Base-by-base conservation (phyloP, 1,140 invertebrate species). In the Whitmania pigra region DNA sequence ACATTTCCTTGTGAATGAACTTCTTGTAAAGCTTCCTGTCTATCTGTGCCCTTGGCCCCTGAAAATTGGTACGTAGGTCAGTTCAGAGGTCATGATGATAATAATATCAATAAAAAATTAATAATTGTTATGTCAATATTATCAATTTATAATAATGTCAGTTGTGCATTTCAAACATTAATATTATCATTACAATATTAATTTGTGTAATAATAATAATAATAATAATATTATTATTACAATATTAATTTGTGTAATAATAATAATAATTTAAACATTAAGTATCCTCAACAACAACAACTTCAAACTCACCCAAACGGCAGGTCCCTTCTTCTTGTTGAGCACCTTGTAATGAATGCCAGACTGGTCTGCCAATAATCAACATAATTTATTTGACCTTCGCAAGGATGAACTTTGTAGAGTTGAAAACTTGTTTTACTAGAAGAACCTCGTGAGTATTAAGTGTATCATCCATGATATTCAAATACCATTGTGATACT, bases 11-110 rank as follows among this genome's bases (percentile, higher is more conserved):
- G 80, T 95, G 92, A n/a, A 96, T 81, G 78, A 90, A 81, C 73
- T 84, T 81, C 78, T 91, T 94, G 78, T 94, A 96, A 43, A 95
- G 81, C 67, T 84, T 79, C 71, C 93, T 83, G 81, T 95, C 93
- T 73, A 96, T 94, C 85, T 95, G 93, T 22, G 93, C 93, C 74
- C 93, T 80, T 2, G 87, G 86, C 31, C 93, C 93, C 82, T 83
- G 67, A 36, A 72, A 72, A 73, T 67, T 6, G 68, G 53, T 60
- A 55, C 3, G 18, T 17, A 22, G 22, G 36, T 20, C n/a, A 40
- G 11, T 71, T 36, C 36, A 31, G 60, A 63, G 22, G 18, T 15
- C 22, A 27, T 31, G 29, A 4, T 20, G 20, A 63, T 13, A 13
- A 25, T 20, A 63, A 25, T 27, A 27, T 63, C 18, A 63, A n/a